Percentiles rank a stretch among this genome's conserved stretches.
Conservation (phyloP, 1,140 invertebrate genomes). For the Tribolium castaneum region DNA sequence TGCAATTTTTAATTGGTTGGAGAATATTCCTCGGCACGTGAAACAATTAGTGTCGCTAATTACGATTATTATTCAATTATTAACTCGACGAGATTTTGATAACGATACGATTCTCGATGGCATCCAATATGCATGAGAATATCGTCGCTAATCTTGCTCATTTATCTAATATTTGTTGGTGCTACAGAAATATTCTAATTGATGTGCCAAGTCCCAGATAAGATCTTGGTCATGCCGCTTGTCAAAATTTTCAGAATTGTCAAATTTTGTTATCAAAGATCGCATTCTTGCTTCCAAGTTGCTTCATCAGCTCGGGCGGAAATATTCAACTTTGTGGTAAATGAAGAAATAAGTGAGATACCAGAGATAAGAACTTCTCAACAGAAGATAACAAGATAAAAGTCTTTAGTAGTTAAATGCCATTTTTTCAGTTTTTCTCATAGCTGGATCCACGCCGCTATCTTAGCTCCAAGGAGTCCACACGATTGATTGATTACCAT, state of each 20-base stretch:
- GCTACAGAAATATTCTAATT: constrained; percentile 10
- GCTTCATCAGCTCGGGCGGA: background rate
- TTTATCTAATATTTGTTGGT: constrained; percentile 18
- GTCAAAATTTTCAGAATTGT: constrained; percentile 11
- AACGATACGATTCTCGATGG: background rate
- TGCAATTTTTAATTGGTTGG: background rate
- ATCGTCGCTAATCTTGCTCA: background rate
- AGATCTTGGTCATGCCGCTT: background rate
- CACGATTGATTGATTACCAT: too few relatives aligned
- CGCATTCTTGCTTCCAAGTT: background rate
- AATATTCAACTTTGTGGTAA: background rate
- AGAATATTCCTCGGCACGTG: background rate
- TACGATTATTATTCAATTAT: background rate
- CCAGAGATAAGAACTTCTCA: background rate
- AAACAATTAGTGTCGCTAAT: constrained; percentile 1
- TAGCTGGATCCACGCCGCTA: too few relatives aligned
- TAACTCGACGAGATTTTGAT: background rate
- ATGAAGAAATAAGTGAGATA: background rate
- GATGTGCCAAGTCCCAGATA: background rate
- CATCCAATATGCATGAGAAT: background rate
- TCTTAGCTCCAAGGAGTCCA: too few relatives aligned
- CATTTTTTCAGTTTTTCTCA: too few relatives aligned
- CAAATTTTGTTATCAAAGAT: background rate
- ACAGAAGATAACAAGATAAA: too few relatives aligned
- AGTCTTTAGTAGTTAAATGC: too few relatives aligned